These are phyloP conservation scores for Phenganax subtilis DNA, from an alignment of 92 coral and sea anemone species.

Conservation along the genomic window DNA sequence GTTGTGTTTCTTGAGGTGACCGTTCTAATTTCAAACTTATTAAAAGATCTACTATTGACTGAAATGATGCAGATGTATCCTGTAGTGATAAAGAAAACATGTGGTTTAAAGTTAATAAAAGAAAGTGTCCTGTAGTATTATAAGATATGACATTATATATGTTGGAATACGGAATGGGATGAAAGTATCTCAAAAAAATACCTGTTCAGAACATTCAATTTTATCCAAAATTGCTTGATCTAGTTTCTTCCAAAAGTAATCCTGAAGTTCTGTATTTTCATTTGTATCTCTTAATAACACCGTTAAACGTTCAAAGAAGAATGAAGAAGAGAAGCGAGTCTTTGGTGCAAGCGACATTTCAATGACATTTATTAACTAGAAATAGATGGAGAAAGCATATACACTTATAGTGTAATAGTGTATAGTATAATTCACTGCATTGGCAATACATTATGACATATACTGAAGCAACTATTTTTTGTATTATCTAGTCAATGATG, in stretches of 20 bases:
- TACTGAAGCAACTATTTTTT: too few species aligned
- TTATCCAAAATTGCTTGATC: slow-evolving; percentile 11
- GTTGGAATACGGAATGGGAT: background rate
- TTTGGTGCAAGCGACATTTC: slow-evolving; percentile 13
- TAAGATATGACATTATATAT: background rate
- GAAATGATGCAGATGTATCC: slow-evolving; percentile 5
- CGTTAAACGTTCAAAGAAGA: slow-evolving; percentile 16
- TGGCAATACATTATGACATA: background rate
- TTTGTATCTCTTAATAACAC: slow-evolving; percentile 8
- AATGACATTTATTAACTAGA: slow-evolving; percentile 9
- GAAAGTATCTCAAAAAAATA: background rate
- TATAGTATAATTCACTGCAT: background rate
- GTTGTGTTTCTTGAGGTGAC: background rate
- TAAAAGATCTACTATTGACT: slow-evolving; percentile 6
- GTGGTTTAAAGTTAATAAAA: background rate
- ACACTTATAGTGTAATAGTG: background rate
- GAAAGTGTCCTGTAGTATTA: background rate
- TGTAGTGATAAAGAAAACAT: background rate
- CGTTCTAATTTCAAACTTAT: background rate
- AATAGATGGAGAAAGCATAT: background rate
- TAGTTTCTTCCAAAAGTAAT: slow-evolving; percentile 22
- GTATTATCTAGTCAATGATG: background rate
- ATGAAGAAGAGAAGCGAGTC: slow-evolving; percentile 2
- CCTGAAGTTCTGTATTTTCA: background rate
- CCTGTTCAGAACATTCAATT: slow-evolving; percentile 1